phyloP scores from a whole-genome alignment of 2,113 vertebrate genomes.

The Pollachius pollachius region DNA sequence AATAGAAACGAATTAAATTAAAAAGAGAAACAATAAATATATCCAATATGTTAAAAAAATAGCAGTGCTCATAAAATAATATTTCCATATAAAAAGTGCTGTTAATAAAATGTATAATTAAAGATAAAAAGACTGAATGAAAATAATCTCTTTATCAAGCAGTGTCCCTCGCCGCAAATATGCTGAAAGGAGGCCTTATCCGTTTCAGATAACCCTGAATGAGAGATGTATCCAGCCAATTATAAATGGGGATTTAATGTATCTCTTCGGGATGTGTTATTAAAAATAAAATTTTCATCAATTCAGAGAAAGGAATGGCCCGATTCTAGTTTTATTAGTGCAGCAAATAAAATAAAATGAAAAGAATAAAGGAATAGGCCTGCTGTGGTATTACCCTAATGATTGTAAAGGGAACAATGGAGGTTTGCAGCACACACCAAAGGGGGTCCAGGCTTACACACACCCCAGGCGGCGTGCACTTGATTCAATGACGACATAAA shows the following conservation, averaged over 20 bases:
- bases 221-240: constrained; percentile 19
- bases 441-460: no score
- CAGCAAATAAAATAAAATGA: background rate
- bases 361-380: background rate
- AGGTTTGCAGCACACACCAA: no score
- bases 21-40: constrained; percentile 51
- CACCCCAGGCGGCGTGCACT: no score
- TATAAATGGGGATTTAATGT: constrained; percentile 18
- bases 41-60: constrained; percentile 30
- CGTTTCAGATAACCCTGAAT: constrained; percentile 49
- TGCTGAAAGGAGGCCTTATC: constrained; percentile 57
- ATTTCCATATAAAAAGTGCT: constrained; percentile 66
- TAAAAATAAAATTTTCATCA: background rate
- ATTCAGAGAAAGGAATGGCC: no score
- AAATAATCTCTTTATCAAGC: constrained; percentile 54
- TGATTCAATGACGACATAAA: no score
- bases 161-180: constrained; percentile 60
- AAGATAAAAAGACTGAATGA: constrained; percentile 71
- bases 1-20: constrained; percentile 55
- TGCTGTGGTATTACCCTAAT: no score
- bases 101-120: constrained; percentile 69
- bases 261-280: constrained; percentile 3
- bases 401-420: background rate
- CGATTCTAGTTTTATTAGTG: no score
- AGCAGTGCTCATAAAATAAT: constrained; percentile 42